A percentile compares a stretch with the other conserved stretches of the same genome.
phyloP scores from a whole-genome alignment of 2,113 vertebrate genomes.

The Emydocephalus ijimae region DNA sequence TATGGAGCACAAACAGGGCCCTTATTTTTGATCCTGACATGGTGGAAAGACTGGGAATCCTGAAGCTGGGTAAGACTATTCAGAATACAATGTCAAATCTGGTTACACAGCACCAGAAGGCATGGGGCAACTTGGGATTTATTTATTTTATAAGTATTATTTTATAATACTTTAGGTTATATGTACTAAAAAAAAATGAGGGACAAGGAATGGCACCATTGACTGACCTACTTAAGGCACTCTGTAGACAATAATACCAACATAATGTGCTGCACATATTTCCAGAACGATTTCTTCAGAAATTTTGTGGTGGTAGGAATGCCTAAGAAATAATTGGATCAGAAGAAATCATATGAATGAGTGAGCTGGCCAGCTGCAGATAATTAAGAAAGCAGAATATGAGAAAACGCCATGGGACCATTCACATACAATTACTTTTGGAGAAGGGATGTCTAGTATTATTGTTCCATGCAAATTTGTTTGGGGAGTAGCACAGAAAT shows the following conservation, averaged over 20 bases:
- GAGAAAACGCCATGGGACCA: not conserved
- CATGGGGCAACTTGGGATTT: not conserved
- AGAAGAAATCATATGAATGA: not conserved
- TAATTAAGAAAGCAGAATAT: not conserved
- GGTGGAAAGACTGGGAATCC: not conserved
- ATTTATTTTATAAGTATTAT: not conserved
- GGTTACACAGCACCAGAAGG: not conserved
- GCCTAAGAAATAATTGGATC: not conserved
- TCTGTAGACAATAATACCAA: not conserved
- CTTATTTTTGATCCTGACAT: not conserved
- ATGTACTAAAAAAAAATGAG: not conserved
- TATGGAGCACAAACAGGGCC: not conserved
- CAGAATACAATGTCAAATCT: not conserved
- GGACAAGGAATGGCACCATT: not conserved
- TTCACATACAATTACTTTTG: not conserved
- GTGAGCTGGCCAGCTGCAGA: not conserved
- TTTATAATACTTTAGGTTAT: not conserved
- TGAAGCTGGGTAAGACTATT: not conserved
- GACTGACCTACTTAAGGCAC: not conserved
- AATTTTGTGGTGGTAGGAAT: not conserved
- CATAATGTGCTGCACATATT: not conserved
- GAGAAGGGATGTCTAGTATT: not conserved
- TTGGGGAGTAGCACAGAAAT: not conserved
- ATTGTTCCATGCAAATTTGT: not conserved
- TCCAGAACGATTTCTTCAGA: not conserved